Evolutionary conservation across 2,888 invertebrate genomes (phyloP).

Genomic region (Conchocele bisecta): DNA sequence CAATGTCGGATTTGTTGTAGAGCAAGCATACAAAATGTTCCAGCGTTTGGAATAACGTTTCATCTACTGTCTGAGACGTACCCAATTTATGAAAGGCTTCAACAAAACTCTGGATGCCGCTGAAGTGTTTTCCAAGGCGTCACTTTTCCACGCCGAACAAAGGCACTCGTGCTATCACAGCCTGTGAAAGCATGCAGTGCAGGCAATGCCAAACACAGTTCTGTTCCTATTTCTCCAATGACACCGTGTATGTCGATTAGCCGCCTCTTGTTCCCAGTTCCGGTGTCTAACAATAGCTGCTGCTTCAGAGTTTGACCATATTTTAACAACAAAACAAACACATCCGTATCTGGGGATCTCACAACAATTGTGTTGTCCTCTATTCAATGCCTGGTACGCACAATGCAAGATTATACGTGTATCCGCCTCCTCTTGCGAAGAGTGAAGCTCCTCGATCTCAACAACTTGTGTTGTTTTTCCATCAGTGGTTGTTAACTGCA

Average conservation of each 20-base stretch:
- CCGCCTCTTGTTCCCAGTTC: conserved; percentile 32
- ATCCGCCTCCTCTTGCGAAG: too few species aligned
- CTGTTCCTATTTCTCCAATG: conserved; percentile 7
- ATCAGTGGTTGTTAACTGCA: too few species aligned
- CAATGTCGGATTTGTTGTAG: too few species aligned
- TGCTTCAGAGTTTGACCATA: background rate
- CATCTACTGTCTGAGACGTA: too few species aligned
- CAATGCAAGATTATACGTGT: too few species aligned
- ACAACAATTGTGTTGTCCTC: too few species aligned
- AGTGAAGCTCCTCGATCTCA: too few species aligned
- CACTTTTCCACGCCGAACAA: conserved; percentile 40
- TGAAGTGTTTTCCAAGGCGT: conserved; percentile 17
- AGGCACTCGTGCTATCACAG: conserved; percentile 45
- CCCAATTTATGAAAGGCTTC: background rate
- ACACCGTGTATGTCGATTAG: conserved; percentile 30
- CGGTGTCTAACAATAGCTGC: conserved; percentile 40
- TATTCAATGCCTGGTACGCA: too few species aligned
- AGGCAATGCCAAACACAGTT: conserved; percentile 21
- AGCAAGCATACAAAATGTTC: too few species aligned
- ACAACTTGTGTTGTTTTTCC: too few species aligned
- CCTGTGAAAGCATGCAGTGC: conserved; percentile 41
- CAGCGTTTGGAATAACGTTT: too few species aligned
- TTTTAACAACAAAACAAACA: conserved; percentile 26
- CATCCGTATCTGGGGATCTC: conserved; percentile 47
- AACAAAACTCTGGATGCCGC: background rate